Evolutionary conservation across 2,797 vertebrate species (phyloP), one percentile per base, ranked within the genome.

Genomic region (Pachyuromys duprasi): DNA sequence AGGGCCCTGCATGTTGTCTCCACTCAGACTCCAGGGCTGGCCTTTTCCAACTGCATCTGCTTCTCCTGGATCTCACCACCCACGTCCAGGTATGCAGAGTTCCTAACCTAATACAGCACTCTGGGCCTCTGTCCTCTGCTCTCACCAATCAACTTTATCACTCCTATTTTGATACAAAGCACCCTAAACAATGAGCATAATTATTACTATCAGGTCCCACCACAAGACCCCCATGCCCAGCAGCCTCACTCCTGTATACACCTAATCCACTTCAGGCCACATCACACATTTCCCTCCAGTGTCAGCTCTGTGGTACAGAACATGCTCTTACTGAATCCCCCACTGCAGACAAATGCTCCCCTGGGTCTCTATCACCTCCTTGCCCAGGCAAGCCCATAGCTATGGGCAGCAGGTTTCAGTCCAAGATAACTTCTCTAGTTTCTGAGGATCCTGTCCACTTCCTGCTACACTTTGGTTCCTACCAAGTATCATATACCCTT

Each of bases 21-120:
- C 22, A 49, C 28, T 70, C 22, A 1, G 15, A 6, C 39, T 5
- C 45, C n/a, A 24, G 39, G 18, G 0, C 14, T 2, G 45, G 57
- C 39, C 17, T 53, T 24, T 8, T 45, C 14, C 0, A 1, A 24
- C 62, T 3, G 5, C 15, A 1, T 26, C 15, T 0, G 3, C 65
- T 20, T 39, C 39, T 24, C 87, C n/a, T 2, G 60, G 60, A 7
- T 33, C 53, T 12, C 22, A 18, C 11, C 65, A 7, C 6, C 8
- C 15, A n/a, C 20, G 26, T 33, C 1, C 0, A 3, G 26, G 33
- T 14, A 31, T 62, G 31, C 18, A 15, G 22, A 69, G 15, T 2
- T 24, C 14, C 33, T 1, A 5, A 18, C 72, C 45, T 12, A 9
- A 62, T 7, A 24, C 4, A n/a, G 6, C 39, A 31, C 1, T 5